Evolutionary conservation across 1,140 invertebrate genomes (phyloP).

Genomic region (Lepidurus apus): DNA sequence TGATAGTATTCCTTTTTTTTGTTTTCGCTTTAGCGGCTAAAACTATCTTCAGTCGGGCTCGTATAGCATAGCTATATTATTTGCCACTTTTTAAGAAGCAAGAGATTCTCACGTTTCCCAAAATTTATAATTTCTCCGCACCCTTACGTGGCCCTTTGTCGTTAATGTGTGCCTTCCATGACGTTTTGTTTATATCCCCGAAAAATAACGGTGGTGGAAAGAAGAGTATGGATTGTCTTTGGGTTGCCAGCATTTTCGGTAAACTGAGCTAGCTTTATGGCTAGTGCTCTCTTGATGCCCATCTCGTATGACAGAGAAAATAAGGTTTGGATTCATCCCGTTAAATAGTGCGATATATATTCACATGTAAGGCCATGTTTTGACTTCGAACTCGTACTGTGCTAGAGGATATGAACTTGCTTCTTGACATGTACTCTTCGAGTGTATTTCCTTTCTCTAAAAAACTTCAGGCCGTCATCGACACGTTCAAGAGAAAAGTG

Average conservation of each 20-base stretch:
- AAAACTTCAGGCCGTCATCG: no score
- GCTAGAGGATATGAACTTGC: no score
- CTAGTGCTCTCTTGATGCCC: neutral
- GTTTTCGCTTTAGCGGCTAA: no score
- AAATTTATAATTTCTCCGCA: no score
- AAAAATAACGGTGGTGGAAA: neutral
- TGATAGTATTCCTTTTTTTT: no score
- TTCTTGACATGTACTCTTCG: no score
- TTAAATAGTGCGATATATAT: neutral
- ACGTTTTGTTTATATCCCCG: neutral
- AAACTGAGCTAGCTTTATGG: neutral
- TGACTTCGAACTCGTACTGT: neutral
- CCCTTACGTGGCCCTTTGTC: neutral
- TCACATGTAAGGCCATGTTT: neutral
- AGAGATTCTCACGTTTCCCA: no score
- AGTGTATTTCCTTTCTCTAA: no score
- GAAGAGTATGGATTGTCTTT: neutral
- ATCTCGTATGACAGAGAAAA: neutral
- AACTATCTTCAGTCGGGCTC: no score
- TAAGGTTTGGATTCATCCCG: neutral
- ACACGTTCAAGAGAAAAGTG: no score
- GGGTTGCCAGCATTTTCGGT: neutral
- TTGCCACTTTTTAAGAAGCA: no score
- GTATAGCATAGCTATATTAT: no score
- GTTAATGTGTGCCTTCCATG: neutral